Evolutionary conservation across 2,113 vertebrate species (phyloP).

Genomic region (Leptocoma aspasia): DNA sequence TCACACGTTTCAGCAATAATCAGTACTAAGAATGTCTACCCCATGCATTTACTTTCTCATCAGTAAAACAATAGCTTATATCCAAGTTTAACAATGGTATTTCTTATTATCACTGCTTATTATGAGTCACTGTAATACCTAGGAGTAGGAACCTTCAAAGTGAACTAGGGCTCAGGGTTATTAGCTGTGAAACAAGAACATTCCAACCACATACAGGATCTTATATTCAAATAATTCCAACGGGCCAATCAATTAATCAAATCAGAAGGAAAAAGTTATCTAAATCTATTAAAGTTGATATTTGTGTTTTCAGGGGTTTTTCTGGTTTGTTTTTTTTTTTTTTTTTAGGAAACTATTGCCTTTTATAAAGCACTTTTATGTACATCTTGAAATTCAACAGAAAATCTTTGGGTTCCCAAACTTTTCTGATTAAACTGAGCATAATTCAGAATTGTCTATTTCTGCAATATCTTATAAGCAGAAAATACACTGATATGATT

Average conservation of each 20-base stretch:
- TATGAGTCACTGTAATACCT: not conserved
- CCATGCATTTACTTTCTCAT: not conserved
- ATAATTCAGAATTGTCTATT: not conserved
- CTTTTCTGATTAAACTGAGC: not conserved
- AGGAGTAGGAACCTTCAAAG: not conserved
- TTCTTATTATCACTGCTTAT: not conserved
- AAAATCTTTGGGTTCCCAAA: not conserved
- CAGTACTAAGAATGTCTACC: not conserved
- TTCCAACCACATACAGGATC: not conserved
- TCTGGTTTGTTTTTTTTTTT: not conserved
- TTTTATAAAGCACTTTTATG: not conserved
- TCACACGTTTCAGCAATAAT: accelerated
- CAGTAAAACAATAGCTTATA: not conserved
- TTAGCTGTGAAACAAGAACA: not conserved
- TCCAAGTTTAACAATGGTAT: not conserved
- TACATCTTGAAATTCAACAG: not conserved
- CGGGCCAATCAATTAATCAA: not conserved
- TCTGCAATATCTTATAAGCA: not conserved
- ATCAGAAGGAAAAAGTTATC: accelerated
- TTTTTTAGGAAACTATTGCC: not conserved
- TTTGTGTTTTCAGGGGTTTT: not conserved
- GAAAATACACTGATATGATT: not conserved
- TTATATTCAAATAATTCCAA: not conserved
- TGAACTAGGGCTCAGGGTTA: not conserved
- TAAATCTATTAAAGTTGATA: not conserved